Evolutionary conservation across 2,888 invertebrate species (phyloP), one percentile per base, ranked within the genome.

Genomic region (Epinotia demarniana): DNA sequence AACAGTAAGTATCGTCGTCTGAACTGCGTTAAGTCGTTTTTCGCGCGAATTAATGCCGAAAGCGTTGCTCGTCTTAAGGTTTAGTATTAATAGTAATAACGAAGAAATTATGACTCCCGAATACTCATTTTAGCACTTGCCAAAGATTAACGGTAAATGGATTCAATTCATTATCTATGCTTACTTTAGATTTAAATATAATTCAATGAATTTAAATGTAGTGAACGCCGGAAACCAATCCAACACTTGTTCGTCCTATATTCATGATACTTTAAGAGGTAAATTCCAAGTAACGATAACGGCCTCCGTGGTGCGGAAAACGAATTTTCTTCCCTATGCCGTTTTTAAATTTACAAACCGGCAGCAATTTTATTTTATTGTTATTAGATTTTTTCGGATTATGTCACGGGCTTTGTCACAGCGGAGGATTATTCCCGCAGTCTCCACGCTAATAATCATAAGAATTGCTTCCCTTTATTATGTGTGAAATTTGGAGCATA

Each of bases 341-440:
- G 78, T 85, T 92, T 92, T 91, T 90, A 90, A 93, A 93, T 92
- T 92, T 92, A 92, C 93, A 93, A 93, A 93, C 91, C 90, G 90
- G 87, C 86, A 83, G 93, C 94, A 94, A 94, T 94, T 93, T 91
- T 92, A 92, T 93, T 94, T 94, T 94, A 94, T 93, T 94, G 94
- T 93, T 93, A 94, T 94, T 92, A 93, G 92, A 93, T 92, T 94
- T 93, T 94, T 92, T 92, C 92, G 92, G 93, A 88, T 94, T 93
- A 93, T 91, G 94, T 94, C 94, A 93, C 92, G 89, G 84, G 87
- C 87, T 85, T 85, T 88, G 92, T 91, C 91, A 90, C 89, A 85
- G 90, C 86, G 84, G 87, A 88, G 92, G 94, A 93, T 94, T 94
- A 94, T 90, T 93, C 91, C 89, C 92, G 90, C 88, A 90, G 91